Evolutionary conservation across 2,113 vertebrate species (phyloP), one percentile per base, ranked within the genome.

Genomic region (Tautogolabrus adspersus): DNA sequence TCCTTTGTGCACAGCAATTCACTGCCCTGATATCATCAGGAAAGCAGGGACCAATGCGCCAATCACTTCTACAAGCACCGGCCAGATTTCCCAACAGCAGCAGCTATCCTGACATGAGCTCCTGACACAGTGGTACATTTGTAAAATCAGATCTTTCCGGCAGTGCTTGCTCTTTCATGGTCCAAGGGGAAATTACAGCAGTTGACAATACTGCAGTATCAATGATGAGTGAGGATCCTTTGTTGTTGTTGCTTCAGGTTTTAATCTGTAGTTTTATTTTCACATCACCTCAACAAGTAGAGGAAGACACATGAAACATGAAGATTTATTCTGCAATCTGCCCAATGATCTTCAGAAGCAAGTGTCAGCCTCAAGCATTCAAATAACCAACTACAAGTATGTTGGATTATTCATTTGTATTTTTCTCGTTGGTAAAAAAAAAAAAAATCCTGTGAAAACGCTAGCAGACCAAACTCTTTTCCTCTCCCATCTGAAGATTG

Each of bases 11-110:
- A 75, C 63, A 60, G 81, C 69, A 73, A 85, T 79, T 77, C 67
- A 82, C 77, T 75, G 56, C 64, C 56, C 75, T 81, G 82, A 90
- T 90, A 84, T 81, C 72, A 83, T 85, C 81, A 82, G 81, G 38
- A 55, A 68, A 79, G 57, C 12, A 34, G 47, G 65, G 59, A 75
- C 47, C 67, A 59, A 72, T 55, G 76, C 70, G 76, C 79, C 82
- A 85, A 79, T 88, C 77, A 73, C 70, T 83, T 65, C 49, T 49
- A 67, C 63, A 46, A 80, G 61, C 63, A 34, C 37, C 1, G 16
- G 72, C 73, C 77, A 65, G 59, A 57, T 67, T 81, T 40, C 55
- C 60, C 40, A 73, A 64, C 70, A 73, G 69, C 55, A 54, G 60
- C 60, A 65, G 52, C 54, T 69, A 18, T 38, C 77, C 62, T 46